Base-by-base conservation (phyloP, 35 echinoderm and acorn worm species). In the Apostichopus californicus region DNA sequence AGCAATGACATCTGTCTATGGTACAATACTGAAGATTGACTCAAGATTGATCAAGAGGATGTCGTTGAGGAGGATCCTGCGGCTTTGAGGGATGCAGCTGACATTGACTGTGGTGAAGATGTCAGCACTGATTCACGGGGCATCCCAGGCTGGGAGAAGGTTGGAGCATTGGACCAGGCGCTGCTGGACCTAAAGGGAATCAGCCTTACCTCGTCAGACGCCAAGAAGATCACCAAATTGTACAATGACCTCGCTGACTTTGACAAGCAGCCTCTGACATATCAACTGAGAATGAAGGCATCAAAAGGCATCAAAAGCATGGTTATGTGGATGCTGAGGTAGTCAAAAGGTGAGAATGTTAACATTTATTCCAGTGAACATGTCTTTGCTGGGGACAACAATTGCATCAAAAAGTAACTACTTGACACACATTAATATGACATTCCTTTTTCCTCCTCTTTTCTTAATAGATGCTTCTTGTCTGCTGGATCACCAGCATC, bases 71-170 rank as follows among this genome's bases (percentile, higher is more conserved):
- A 25, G 24, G 0, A 25, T 25, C 24, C 24, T 25, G 24, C 24
- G 24, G 24, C 24, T 25, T 25, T 25, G 21, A 22, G 9, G 28
- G 77, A 18, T 10, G 22, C 77, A 24, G 17, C 18, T 34, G 28
- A 3, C 17, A 5, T 22, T 21, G 77, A 13, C 22, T 13, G 22
- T 13, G 77, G 0, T 5, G 28, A 79, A 21, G 77, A 79, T 46
- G 20, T 9, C 14, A 46, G 20, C 22, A 24, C 54, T 21, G 81
- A 85, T 56, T 85, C 81, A 10, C 9, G 24, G 3, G 81, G 81
- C 9, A 85, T 85, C 52, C 81, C 81, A 14, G 81, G 81, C 11
- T 85, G 53, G 81, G 81, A 85, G 10, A 85, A 59, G 55, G 81
- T 85, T 23, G 22, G 4, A 54, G 1, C 9, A 28, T 56, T 85